Evolutionary conservation across 2,888 invertebrate genomes (phyloP).

Genomic region (Drosophila rellima): DNA sequence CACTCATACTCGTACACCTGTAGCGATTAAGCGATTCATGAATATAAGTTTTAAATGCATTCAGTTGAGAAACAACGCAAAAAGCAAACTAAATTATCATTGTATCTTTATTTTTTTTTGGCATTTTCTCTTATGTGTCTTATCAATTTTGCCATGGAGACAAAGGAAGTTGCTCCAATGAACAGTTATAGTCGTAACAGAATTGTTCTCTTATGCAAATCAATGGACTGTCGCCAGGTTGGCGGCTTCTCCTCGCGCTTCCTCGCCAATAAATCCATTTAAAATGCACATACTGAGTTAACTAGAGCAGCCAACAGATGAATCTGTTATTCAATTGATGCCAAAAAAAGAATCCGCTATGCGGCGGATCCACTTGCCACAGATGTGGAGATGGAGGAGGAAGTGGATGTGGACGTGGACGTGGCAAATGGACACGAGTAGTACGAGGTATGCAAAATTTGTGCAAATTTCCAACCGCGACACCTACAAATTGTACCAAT

Average conservation of each 20-base stretch:
- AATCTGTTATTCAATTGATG: constrained; percentile 32
- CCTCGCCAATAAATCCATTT: constrained; percentile 15
- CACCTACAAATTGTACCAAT: constrained; percentile 45
- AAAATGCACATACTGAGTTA: constrained; percentile 27
- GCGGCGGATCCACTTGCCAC: constrained; percentile 23
- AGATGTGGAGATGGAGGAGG: too few species aligned
- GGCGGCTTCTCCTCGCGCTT: constrained; percentile 42
- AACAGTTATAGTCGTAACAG: constrained; percentile 41
- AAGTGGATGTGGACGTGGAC: constrained; percentile 2
- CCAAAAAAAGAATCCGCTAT: constrained; percentile 22
- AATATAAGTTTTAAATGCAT: constrained; percentile 70
- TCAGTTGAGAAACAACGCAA: constrained; percentile 77
- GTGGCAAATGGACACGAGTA: neutral
- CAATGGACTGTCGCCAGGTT: constrained; percentile 61
- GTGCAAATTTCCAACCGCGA: constrained; percentile 36
- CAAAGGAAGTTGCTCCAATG: constrained; percentile 36
- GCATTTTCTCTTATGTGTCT: neutral
- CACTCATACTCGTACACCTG: constrained; percentile 77
- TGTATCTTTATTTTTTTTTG: constrained; percentile 15
- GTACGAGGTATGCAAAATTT: constrained; percentile 16
- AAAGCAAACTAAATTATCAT: constrained; percentile 45
- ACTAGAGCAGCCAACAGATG: constrained; percentile 31
- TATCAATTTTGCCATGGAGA: neutral
- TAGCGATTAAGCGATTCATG: constrained; percentile 64
- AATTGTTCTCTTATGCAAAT: constrained; percentile 65